Conservation (phyloP, 2,888 invertebrate species). For the Ophion obscuratus region DNA sequence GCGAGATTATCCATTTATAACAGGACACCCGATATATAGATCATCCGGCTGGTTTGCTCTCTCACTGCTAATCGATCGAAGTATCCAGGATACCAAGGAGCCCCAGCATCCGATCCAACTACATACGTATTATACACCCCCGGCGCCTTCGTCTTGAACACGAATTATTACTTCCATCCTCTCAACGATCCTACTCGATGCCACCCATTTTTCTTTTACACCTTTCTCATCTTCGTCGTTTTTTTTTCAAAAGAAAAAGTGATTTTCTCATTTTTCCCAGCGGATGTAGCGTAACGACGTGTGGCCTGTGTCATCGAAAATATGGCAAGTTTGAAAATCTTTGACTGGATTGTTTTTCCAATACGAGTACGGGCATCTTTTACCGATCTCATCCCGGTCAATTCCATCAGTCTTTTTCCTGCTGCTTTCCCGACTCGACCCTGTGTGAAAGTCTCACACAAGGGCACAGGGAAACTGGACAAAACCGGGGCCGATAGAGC, state of each 20-base stretch:
- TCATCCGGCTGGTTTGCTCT: constrained; percentile 49
- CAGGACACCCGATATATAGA: constrained; percentile 15
- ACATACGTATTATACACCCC: background rate
- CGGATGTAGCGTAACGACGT: no score
- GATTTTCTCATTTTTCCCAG: background rate
- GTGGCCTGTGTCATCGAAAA: no score
- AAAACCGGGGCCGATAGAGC: no score
- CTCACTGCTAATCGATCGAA: constrained; percentile 66
- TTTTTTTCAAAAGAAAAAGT: background rate
- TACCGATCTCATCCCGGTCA: no score
- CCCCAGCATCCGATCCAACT: constrained; percentile 18
- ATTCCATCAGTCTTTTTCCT: no score
- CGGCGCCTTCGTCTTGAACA: constrained; percentile 28
- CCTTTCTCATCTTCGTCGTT: constrained; percentile 9
- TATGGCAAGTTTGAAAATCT: no score
- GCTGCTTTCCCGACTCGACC: no score
- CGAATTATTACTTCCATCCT: constrained; percentile 64
- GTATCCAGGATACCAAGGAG: constrained; percentile 44
- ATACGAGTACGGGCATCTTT: no score
- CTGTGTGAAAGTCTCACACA: no score
- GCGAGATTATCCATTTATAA: background rate
- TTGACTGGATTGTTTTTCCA: no score
- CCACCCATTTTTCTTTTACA: constrained; percentile 19
- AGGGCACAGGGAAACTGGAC: no score
- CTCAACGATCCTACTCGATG: constrained; percentile 38